Percentiles rank a stretch among this genome's conserved stretches.
phyloP scores from a whole-genome alignment of 35 echinoderm and acorn worm genomes.

The Heliocidaris tuberculata region DNA sequence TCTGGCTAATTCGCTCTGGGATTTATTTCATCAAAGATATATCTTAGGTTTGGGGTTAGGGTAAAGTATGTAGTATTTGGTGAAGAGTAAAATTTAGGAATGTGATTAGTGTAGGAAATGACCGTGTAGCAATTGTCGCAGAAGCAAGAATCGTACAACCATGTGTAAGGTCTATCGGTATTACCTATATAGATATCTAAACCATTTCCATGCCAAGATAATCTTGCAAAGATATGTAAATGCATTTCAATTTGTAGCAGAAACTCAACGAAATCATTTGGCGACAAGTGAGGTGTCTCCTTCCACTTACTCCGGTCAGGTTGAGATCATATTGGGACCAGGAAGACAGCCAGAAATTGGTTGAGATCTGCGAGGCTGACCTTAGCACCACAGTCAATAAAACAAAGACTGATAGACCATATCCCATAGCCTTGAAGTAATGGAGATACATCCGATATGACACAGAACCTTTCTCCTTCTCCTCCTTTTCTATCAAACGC shows the following conservation, averaged over 20 bases:
- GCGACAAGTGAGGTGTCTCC: neutral
- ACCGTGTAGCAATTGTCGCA: too few species aligned
- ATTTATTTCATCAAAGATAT: too few species aligned
- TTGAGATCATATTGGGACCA: conserved; percentile 80
- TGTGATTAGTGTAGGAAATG: too few species aligned
- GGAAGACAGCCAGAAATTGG: conserved; percentile 85
- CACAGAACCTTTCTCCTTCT: conserved; percentile 67
- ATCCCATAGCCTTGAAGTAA: conserved; percentile 64
- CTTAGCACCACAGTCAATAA: conserved; percentile 15
- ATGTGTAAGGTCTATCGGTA: neutral
- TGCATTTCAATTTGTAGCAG: neutral
- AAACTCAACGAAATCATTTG: neutral
- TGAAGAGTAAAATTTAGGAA: too few species aligned
- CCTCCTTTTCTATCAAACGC: conserved; percentile 78
- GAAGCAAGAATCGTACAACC: too few species aligned
- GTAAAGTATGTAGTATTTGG: too few species aligned
- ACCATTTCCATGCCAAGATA: neutral
- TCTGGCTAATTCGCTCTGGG: too few species aligned
- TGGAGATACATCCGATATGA: conserved; percentile 60
- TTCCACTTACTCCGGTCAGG: conserved; percentile 55
- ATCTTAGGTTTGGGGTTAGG: too few species aligned
- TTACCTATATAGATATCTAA: neutral
- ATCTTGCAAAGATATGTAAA: neutral
- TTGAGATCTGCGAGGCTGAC: conserved; percentile 49
- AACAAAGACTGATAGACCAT: conserved; percentile 20